Evolutionary conservation across 1,140 invertebrate species (phyloP), one percentile per base, ranked within the genome.

Genomic region (Aphelenchoides besseyi): DNA sequence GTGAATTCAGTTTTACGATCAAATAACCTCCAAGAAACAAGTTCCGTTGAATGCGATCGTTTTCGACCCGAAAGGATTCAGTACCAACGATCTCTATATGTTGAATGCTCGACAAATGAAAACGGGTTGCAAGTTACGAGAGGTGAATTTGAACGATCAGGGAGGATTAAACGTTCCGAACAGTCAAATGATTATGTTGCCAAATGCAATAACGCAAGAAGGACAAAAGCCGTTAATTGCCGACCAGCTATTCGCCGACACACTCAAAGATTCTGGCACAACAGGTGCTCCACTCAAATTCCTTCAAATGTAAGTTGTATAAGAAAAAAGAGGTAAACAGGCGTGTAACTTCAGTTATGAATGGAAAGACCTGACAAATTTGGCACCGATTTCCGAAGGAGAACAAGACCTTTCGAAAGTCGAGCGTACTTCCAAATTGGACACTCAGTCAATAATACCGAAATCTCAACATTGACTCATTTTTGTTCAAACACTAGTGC

Each of bases 21-120:
- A 12, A 53, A 66, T 37, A 2, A 53, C 36, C 16, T 41, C 33
- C 9, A 23, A 30, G 30, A 33, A 37, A 30, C 3, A 41, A 16
- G 32, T 66, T n/a, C 12, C 26, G 3, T 12, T 16, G 0, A 37
- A 33, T 30, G 16, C 48, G n/a, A 66, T 66, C 12, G 12, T 35
- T 16, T 33, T 66, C 32, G 63, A 66, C 63, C 63, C 63, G 30
- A 66, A 66, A 32, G 63, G 63, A 28, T 66, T 66, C 36, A 32
- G 16, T n/a, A 66, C 36, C 36, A 66, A 66, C 32, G 63, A 66
- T 16, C 32, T 66, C 16, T 29, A 36, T 8, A 16, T 66, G 16
- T 33, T 66, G 32, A 66, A 66, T 33, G 63, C 30, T 2, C 30
- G 36, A 30, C 63, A 66, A 32, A 32, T 12, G 12, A 37, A 37